Percentiles rank a stretch among this genome's conserved stretches.
Evolutionary conservation across 2,113 vertebrate species (phyloP).

Genomic region (Pelusios castaneus): DNA sequence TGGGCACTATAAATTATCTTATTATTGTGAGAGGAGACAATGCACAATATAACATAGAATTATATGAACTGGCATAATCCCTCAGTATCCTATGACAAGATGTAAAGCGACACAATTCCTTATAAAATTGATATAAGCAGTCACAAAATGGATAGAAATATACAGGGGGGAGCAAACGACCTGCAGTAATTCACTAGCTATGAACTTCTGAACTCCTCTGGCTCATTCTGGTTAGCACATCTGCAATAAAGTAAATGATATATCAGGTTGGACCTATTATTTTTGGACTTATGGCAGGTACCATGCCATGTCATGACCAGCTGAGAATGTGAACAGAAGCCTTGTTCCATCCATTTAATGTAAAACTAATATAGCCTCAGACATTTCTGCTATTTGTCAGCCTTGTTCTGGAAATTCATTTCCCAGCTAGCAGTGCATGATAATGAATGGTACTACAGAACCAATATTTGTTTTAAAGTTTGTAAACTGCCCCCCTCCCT

Average conservation of each 20-base stretch:
- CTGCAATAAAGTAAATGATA: no score
- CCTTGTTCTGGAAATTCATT: not conserved
- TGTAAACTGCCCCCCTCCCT: not conserved
- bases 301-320: no score
- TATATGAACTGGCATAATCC: not conserved
- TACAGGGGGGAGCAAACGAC: not conserved
- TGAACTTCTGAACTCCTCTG: no score
- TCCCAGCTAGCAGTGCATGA: not conserved
- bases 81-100: not conserved
- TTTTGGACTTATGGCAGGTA: no score
- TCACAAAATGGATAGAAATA: not conserved
- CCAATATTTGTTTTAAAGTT: not conserved
- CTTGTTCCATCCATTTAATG: not conserved
- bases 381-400: not conserved
- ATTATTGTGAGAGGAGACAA: accelerated
- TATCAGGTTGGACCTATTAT: no score
- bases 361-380: not conserved
- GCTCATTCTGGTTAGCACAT: no score
- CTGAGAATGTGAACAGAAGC: not conserved
- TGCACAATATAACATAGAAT: not conserved
- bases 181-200: not conserved
- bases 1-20: not conserved
- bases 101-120: not conserved
- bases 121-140: not conserved
- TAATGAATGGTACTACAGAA: not conserved